Percentiles rank a stretch among this genome's conserved stretches.
These are phyloP conservation scores for Lordiphosa mommai DNA, from an alignment of 1,140 invertebrate species.

Conservation along the genomic window DNA sequence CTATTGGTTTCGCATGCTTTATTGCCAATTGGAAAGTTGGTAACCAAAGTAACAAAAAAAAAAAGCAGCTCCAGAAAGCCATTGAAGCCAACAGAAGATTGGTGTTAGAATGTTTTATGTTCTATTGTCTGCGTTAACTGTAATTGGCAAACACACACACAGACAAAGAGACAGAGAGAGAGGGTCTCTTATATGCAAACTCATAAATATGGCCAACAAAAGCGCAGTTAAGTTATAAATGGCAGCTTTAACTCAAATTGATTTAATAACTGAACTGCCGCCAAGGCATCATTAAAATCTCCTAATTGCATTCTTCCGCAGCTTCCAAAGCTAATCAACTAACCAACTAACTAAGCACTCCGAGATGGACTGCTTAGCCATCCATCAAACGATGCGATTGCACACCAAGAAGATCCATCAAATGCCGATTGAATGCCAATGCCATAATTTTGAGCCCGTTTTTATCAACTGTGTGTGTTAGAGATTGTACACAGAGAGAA, in stretches of 20 bases:
- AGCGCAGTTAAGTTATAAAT: constrained; percentile 59
- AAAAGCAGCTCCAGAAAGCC: constrained; percentile 33
- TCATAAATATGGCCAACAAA: constrained; percentile 53
- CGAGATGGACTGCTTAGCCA: constrained; percentile 17
- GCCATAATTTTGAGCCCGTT: constrained; percentile 53
- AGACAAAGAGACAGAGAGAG: not conserved
- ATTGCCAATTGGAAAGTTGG: constrained; percentile 77
- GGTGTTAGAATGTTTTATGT: constrained; percentile 75
- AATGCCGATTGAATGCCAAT: constrained; percentile 62
- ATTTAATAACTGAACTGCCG: constrained; percentile 57
- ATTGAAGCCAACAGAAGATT: constrained; percentile 41
- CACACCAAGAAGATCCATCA: constrained; percentile 36
- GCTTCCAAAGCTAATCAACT: constrained; percentile 20
- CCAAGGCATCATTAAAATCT: constrained; percentile 52
- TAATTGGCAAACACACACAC: constrained; percentile 51
- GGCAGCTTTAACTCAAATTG: constrained; percentile 42
- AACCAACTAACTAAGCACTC: constrained; percentile 7
- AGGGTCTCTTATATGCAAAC: constrained; percentile 42
- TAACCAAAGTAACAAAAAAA: constrained; percentile 23
- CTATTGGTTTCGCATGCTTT: constrained; percentile 73
- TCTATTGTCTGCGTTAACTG: constrained; percentile 63
- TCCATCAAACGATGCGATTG: constrained; percentile 35
- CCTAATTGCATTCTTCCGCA: constrained; percentile 70
- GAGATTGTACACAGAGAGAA: too few relatives aligned
- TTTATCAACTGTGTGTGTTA: constrained; percentile 6